These are phyloP conservation scores for Arvicanthis niloticus DNA, from an alignment of 2,113 vertebrate genomes.

Conservation along the genomic window DNA sequence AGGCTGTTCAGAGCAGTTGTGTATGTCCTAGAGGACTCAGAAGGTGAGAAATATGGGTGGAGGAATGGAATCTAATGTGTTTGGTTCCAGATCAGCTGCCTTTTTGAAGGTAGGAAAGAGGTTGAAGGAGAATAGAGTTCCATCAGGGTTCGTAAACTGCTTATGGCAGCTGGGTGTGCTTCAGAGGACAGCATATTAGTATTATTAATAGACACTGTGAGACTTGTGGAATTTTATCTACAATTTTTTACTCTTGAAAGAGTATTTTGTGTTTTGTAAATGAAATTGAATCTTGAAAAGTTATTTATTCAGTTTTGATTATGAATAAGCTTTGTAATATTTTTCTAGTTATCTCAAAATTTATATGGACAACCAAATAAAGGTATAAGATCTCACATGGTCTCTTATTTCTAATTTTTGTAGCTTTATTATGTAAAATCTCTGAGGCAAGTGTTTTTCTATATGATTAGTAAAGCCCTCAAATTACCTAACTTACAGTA, in stretches of 20 bases:
- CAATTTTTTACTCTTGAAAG: background rate
- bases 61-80: too few relatives aligned
- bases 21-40: too few relatives aligned
- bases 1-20: too few relatives aligned
- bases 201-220: background rate
- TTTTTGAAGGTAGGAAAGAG: too few relatives aligned
- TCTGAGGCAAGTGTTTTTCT: background rate
- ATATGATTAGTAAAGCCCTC: background rate
- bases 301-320: background rate
- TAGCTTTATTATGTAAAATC: background rate
- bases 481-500: background rate
- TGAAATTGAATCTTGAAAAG: background rate
- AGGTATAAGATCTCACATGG: background rate
- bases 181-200: background rate
- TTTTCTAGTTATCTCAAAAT: background rate
- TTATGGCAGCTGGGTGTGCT: too few relatives aligned
- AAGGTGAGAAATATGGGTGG: too few relatives aligned
- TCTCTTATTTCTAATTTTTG: background rate
- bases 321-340: background rate
- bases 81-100: too few relatives aligned
- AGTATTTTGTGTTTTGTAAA: background rate
- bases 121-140: too few relatives aligned
- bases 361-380: background rate
- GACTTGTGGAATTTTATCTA: background rate
- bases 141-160: too few relatives aligned